These are phyloP conservation scores for Pseudanteris insignis DNA, from an alignment of 2,888 invertebrate species.

Conservation along the genomic window DNA sequence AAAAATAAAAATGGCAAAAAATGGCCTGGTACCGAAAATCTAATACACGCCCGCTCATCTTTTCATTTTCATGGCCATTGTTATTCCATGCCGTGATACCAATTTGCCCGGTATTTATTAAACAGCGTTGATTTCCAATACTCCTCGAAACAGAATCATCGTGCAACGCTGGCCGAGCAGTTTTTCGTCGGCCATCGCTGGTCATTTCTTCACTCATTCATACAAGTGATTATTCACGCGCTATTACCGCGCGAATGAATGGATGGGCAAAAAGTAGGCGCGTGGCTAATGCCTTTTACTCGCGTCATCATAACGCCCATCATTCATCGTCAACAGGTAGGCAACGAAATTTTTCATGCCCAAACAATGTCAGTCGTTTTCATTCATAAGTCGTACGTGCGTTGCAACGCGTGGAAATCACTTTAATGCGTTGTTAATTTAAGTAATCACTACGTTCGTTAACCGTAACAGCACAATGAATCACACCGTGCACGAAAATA, in stretches of 20 bases:
- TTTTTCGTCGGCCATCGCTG: constrained; percentile 8
- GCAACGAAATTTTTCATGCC: constrained; percentile 24
- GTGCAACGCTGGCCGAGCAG: neutral
- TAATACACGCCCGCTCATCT: constrained; percentile 3
- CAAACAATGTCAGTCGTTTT: constrained; percentile 17
- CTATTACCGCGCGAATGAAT: constrained; percentile 27
- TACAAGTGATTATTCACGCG: constrained; percentile 33
- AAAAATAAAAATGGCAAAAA: no score
- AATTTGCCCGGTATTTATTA: no score
- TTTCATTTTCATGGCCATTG: neutral
- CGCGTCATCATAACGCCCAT: constrained; percentile 30
- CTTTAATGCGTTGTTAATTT: constrained; percentile 19
- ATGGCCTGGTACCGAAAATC: constrained; percentile 3
- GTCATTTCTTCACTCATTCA: constrained; percentile 13
- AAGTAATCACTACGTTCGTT: no score
- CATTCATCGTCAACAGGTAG: constrained; percentile 38
- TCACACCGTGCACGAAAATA: no score
- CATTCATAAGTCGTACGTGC: constrained; percentile 16
- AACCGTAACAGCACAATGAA: no score
- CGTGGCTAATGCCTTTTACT: constrained; percentile 24
- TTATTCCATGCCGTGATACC: no score
- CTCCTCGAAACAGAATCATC: no score
- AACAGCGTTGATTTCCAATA: no score
- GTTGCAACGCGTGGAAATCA: constrained; percentile 2
- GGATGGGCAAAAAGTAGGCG: constrained; percentile 23